A percentile compares a stretch with the other conserved stretches of the same genome.
phyloP scores from a whole-genome alignment of 2,113 vertebrate species.

The Microcebus jonahi region DNA sequence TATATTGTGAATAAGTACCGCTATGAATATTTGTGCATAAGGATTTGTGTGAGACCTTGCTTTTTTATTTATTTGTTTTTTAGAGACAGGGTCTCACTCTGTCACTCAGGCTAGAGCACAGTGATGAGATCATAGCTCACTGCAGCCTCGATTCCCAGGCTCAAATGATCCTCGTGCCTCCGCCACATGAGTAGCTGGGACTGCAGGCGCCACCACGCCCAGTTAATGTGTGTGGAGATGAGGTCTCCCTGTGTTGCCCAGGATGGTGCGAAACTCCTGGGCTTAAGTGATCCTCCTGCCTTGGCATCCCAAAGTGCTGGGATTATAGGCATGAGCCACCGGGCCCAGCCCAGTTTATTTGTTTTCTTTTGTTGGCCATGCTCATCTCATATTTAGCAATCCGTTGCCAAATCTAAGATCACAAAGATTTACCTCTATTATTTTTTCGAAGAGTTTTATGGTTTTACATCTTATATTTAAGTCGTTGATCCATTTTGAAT shows the following conservation, averaged over 20 bases:
- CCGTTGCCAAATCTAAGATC: neutral
- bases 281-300: neutral
- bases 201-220: neutral
- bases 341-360: neutral
- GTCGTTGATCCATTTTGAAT: neutral
- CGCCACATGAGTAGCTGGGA: neutral
- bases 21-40: neutral
- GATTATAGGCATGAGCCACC: neutral
- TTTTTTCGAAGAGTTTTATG: neutral
- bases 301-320: neutral
- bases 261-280: neutral
- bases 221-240: neutral
- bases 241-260: neutral
- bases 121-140: neutral
- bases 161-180: neutral
- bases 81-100: neutral
- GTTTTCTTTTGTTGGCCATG: neutral
- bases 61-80: neutral
- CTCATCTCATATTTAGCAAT: neutral
- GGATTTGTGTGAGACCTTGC: neutral
- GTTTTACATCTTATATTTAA: neutral
- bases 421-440: neutral
- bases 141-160: neutral
- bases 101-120: neutral
- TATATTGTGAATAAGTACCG: neutral